Percentiles rank a stretch among this genome's conserved stretches.
These are phyloP conservation scores for Archips xylosteana DNA, from an alignment of 2,888 invertebrate species.

Conservation along the genomic window DNA sequence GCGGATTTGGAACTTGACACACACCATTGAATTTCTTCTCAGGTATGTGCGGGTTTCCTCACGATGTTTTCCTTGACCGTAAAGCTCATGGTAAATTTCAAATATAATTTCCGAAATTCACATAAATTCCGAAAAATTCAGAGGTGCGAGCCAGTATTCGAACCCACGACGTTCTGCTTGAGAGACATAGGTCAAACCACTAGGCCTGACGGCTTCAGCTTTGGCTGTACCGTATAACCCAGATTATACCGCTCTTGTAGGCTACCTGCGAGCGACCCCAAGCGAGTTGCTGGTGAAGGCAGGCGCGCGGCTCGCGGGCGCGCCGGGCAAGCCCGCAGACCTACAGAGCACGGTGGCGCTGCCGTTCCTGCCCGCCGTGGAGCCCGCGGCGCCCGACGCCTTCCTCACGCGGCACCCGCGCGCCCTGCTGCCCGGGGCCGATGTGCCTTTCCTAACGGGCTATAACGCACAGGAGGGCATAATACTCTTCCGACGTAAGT, in stretches of 20 bases:
- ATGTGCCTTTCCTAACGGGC: slow-evolving; percentile 87
- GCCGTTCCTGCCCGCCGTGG: slow-evolving; percentile 86
- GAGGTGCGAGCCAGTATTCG: too few relatives aligned
- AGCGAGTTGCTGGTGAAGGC: slow-evolving; percentile 86
- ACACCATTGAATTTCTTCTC: too few relatives aligned
- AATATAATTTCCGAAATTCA: too few relatives aligned
- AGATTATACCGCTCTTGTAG: slow-evolving; percentile 52
- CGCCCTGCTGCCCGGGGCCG: slow-evolving; percentile 78
- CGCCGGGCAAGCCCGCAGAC: slow-evolving; percentile 72
- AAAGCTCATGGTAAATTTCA: too few relatives aligned
- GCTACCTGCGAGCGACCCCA: slow-evolving; percentile 85
- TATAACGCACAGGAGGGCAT: slow-evolving; percentile 89
- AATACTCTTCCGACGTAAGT: slow-evolving; percentile 85
- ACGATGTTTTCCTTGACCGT: too few relatives aligned
- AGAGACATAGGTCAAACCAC: too few relatives aligned
- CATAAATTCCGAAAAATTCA: too few relatives aligned
- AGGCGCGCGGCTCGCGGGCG: slow-evolving; percentile 80
- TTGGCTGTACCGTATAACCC: too few relatives aligned
- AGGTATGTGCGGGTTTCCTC: too few relatives aligned
- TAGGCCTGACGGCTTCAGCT: too few relatives aligned
- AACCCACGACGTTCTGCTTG: too few relatives aligned
- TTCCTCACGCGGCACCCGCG: slow-evolving; percentile 84
- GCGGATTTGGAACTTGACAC: too few relatives aligned
- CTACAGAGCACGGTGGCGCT: slow-evolving; percentile 85
- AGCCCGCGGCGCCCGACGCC: slow-evolving; percentile 69